A percentile compares a stretch with the other conserved stretches of the same genome.
These are phyloP conservation scores for Papilio machaon DNA, from an alignment of 1,140 invertebrate species.

Conservation along the genomic window DNA sequence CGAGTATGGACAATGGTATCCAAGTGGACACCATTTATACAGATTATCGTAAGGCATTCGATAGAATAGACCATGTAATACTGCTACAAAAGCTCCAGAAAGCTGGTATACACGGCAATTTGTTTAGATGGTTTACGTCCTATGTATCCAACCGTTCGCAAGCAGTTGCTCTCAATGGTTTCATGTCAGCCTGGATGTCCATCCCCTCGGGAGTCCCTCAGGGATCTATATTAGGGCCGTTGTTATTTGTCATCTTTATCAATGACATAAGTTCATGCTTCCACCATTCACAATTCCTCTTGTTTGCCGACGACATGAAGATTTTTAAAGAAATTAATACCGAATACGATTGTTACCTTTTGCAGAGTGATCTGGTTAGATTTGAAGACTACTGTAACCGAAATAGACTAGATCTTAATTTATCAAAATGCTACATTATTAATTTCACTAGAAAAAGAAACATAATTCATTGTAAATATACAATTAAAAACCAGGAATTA, in stretches of 20 bases:
- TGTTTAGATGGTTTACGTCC: conserved; percentile 50
- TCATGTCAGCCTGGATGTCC: background rate
- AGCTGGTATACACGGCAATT: conserved; percentile 41
- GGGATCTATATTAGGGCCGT: conserved; percentile 42
- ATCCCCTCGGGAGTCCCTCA: conserved; percentile 41
- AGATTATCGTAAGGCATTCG: too few species aligned
- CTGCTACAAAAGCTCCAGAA: conserved; percentile 33
- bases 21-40: too few species aligned
- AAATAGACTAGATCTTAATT: too few species aligned
- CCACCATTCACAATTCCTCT: conserved; percentile 41
- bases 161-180: conserved; percentile 15
- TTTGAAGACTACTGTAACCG: too few species aligned
- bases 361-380: too few species aligned
- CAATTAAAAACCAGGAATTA: too few species aligned
- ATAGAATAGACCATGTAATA: conserved; percentile 34
- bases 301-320: conserved; percentile 51
- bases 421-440: too few species aligned
- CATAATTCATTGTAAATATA: too few species aligned
- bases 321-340: conserved; percentile 44
- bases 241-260: conserved; percentile 47
- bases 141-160: conserved; percentile 35
- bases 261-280: conserved; percentile 41
- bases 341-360: too few species aligned
- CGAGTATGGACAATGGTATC: too few species aligned
- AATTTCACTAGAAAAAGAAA: too few species aligned